Evolutionary conservation across 2,113 vertebrate genomes (phyloP), one percentile per base, ranked within the genome.

Genomic region (Sialia sialis): DNA sequence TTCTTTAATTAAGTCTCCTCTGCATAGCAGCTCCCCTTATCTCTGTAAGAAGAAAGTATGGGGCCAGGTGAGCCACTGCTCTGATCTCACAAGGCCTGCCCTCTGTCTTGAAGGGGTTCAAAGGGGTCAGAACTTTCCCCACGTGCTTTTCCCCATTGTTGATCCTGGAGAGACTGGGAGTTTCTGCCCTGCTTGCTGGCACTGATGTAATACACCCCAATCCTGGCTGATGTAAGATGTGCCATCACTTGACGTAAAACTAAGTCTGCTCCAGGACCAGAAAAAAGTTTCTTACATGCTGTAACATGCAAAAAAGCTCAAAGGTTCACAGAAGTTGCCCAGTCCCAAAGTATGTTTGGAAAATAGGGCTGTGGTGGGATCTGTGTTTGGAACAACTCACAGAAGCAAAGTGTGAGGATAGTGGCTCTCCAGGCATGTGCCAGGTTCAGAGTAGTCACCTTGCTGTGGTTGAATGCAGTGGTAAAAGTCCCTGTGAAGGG

Each of bases 121-220:
- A 19, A 91, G 72, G 29, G 13, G 11, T 16, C 7, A 83, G 38
- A 39, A 18, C 38, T 51, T 66, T 55, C 16, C 13, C 18, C 2
- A 2, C 0, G 0, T 6, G 16, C 70, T 90, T 58, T 85, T 56
- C 46, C 25, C 20, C 4, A 2, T 23, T 6, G 2, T 51, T 80
- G 63, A 26, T 72, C 7, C 32, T 36, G 20, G n/a, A 22, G n/a
- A 84, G 68, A 39, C 7, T 84, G 32, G 25, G 11, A 80, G 10
- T 63, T 81, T n/a, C 36, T 87, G 36, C 44, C 19, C n/a, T 56
- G 34, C 59, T 68, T 78, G 13, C 64, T 82, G 69, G 41, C 51
- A 19, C 29, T 59, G 54, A 19, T 69, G 44, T 11, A 21, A 13
- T 25, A 25, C 14, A 12, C 27, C 25, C 32, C 41, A 20, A 0